Conservation (phyloP, 2,797 vertebrate genomes). For the Helarctos malayanus region DNA sequence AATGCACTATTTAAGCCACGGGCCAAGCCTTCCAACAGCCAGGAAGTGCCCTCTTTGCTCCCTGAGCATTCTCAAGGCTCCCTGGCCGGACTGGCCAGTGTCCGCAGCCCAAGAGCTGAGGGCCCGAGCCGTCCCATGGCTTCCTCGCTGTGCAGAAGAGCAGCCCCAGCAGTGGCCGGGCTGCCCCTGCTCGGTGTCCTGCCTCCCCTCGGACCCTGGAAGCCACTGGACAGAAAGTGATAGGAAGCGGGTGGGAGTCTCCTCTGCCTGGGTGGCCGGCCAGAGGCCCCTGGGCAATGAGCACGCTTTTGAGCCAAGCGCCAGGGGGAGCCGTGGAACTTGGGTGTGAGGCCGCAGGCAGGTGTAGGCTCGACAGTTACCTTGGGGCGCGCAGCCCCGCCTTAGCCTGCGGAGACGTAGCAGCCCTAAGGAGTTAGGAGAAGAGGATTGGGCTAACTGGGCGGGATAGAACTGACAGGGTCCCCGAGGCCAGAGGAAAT, state of each 20-base stretch:
- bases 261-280: slow-evolving; percentile 5
- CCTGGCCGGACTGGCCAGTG: neutral
- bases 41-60: neutral
- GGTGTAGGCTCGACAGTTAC: neutral
- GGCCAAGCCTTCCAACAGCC: neutral
- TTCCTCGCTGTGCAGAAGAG: rapidly evolving
- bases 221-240: neutral
- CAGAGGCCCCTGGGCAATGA: neutral
- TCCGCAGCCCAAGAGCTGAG: rapidly evolving
- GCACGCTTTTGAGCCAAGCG: neutral
- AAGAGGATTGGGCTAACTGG: neutral
- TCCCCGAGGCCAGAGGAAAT: neutral
- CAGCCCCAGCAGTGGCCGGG: no score
- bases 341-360: neutral
- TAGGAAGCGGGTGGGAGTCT: neutral
- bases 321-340: slow-evolving; percentile 71
- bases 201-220: neutral
- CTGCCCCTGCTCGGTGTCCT: rapidly evolving
- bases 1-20: rapidly evolving
- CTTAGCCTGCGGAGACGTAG: neutral
- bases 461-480: rapidly evolving
- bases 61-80: neutral
- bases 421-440: no score
- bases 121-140: rapidly evolving
- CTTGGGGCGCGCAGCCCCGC: rapidly evolving